Percentiles rank a stretch among this genome's conserved stretches.
These are phyloP conservation scores for Moxostoma hubbsi DNA, from an alignment of 2,797 vertebrate species.

Conservation along the genomic window DNA sequence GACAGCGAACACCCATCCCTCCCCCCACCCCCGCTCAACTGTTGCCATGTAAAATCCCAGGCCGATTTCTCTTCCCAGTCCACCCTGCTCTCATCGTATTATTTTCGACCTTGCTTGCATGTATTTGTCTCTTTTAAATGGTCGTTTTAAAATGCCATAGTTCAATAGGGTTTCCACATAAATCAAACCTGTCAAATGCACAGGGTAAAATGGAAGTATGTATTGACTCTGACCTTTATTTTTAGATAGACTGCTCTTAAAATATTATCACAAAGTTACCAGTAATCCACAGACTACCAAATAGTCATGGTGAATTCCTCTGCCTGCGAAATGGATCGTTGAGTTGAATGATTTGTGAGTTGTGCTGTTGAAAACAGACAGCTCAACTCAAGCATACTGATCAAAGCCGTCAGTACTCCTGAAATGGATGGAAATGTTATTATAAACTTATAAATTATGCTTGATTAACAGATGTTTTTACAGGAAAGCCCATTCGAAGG, in stretches of 20 bases:
- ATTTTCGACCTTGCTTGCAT: no score
- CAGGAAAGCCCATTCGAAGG: not conserved
- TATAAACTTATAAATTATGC: not conserved
- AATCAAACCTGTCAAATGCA: not conserved
- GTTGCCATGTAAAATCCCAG: no score
- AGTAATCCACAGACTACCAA: conserved; percentile 63
- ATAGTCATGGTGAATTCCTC: conserved; percentile 25
- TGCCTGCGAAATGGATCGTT: conserved; percentile 52
- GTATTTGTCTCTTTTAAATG: no score
- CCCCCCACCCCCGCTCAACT: no score
- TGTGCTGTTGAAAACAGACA: not conserved
- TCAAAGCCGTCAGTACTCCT: not conserved
- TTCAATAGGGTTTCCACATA: no score
- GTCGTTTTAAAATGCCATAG: not conserved
- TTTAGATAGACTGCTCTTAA: conserved; percentile 70
- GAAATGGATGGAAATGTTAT: conserved; percentile 1
- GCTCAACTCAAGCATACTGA: not conserved
- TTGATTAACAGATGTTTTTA: not conserved
- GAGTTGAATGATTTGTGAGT: conserved; percentile 32
- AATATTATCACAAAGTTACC: conserved; percentile 65
- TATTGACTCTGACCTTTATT: conserved; percentile 50
- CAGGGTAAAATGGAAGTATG: not conserved
- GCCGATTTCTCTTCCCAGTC: no score
- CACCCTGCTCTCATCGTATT: no score
- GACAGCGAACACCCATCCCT: no score